Percentiles rank a stretch among this genome's conserved stretches.
Conservation (phyloP, 2,888 invertebrate genomes). For the Atherix ibis region DNA sequence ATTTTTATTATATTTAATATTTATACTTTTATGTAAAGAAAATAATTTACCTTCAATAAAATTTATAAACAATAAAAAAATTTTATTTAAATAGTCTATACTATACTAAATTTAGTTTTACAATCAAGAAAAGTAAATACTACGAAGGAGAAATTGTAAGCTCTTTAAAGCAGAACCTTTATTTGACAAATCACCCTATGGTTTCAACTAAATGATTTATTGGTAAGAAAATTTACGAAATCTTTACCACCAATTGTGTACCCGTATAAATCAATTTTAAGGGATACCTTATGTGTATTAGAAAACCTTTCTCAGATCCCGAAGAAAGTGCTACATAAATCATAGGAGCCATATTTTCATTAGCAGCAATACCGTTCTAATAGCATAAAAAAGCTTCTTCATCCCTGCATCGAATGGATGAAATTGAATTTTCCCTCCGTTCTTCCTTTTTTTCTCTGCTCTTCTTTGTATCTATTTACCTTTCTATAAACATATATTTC, state of each 20-base stretch:
- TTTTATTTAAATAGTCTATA: no score
- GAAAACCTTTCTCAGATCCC: constrained; percentile 3
- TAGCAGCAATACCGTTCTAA: constrained; percentile 5
- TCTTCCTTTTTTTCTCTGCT: no score
- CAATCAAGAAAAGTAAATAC: not conserved
- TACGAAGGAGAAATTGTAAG: not conserved
- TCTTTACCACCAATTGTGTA: constrained; percentile 13
- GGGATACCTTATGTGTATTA: constrained; percentile 6
- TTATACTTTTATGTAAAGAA: no score
- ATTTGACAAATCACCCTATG: constrained; percentile 11
- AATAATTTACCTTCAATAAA: no score
- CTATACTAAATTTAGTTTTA: not conserved
- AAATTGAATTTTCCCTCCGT: no score
- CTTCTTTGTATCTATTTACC: no score
- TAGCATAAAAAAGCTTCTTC: constrained; percentile 1
- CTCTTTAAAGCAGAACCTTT: not conserved
- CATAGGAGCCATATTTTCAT: constrained; percentile 12
- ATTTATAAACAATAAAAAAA: no score
- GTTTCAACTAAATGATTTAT: constrained; percentile 10
- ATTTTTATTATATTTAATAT: no score
- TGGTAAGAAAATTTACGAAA: constrained; percentile 11
- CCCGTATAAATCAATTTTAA: constrained; percentile 12
- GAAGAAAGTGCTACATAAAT: constrained; percentile 8
- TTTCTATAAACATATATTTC: no score
- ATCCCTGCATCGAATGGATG: constrained; percentile 4